These are phyloP conservation scores for Diogma glabrata DNA, from an alignment of 2,888 invertebrate species.

Conservation along the genomic window DNA sequence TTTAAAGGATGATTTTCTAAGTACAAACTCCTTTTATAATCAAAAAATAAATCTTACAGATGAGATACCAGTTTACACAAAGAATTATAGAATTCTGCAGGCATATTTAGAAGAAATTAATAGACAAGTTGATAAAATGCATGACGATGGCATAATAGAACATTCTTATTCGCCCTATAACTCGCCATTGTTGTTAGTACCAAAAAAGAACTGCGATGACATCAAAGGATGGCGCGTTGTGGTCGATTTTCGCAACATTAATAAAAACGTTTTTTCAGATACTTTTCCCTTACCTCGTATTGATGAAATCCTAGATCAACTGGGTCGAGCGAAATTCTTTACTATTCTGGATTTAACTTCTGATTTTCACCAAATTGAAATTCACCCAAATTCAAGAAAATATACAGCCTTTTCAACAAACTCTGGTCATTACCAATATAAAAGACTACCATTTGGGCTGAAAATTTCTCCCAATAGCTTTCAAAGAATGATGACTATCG, in stretches of 20 bases:
- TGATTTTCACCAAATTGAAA: conserved; percentile 8
- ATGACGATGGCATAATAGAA: too few species aligned
- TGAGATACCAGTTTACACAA: not conserved
- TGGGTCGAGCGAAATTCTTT: not conserved
- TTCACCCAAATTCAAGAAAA: conserved; percentile 4
- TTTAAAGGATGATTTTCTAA: too few species aligned
- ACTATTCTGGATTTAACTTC: not conserved
- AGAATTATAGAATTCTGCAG: not conserved
- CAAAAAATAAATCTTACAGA: not conserved
- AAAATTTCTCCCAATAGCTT: conserved; percentile 9
- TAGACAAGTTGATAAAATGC: too few species aligned
- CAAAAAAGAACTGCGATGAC: conserved; percentile 14
- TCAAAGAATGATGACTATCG: conserved; percentile 9
- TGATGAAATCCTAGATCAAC: too few species aligned
- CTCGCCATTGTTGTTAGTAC: conserved; percentile 16
- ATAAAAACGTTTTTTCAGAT: conserved; percentile 15
- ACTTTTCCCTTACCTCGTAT: conserved; percentile 9
- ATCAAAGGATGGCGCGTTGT: conserved; percentile 14
- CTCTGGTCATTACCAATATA: not conserved
- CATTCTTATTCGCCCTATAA: conserved; percentile 13
- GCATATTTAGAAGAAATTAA: not conserved
- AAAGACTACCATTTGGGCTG: conserved; percentile 5
- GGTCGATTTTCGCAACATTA: conserved; percentile 15
- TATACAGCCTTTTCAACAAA: not conserved
- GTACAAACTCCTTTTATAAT: too few species aligned